These are phyloP conservation scores for Noctua fimbriata DNA, from an alignment of 2,888 invertebrate species.

Conservation along the genomic window DNA sequence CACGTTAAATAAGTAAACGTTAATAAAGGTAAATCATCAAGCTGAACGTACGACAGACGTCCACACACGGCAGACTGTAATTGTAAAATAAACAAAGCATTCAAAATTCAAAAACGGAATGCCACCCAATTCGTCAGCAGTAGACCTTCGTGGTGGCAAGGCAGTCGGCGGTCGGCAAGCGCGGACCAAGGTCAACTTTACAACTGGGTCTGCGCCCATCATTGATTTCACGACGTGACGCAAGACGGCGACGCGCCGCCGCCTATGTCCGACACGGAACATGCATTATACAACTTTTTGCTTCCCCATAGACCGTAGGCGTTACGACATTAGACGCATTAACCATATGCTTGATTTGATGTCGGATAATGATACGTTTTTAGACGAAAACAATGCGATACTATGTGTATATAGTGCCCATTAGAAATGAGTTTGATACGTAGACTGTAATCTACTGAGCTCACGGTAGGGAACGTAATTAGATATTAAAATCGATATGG, in stretches of 20 bases:
- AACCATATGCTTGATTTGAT: constrained; percentile 67
- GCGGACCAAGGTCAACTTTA: constrained; percentile 86
- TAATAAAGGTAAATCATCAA: constrained; percentile 32
- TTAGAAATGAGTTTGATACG: constrained; percentile 47
- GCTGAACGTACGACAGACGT: constrained; percentile 53
- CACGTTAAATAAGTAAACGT: background rate
- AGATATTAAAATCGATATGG: constrained; percentile 60
- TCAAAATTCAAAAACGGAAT: constrained; percentile 68
- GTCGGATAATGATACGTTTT: constrained; percentile 70
- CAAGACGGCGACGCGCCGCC: constrained; percentile 75
- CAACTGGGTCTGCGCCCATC: constrained; percentile 83
- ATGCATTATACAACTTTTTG: constrained; percentile 79
- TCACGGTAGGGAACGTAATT: constrained; percentile 45
- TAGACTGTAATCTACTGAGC: constrained; percentile 52
- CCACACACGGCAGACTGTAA: constrained; percentile 40
- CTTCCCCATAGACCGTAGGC: constrained; percentile 72
- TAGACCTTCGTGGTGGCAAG: constrained; percentile 67
- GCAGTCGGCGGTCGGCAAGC: constrained; percentile 65
- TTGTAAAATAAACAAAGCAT: constrained; percentile 52
- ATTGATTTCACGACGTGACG: constrained; percentile 87
- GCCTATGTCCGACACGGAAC: constrained; percentile 73
- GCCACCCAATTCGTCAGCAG: constrained; percentile 56
- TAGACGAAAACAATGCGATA: constrained; percentile 65
- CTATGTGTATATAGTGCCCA: constrained; percentile 53
- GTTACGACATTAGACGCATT: constrained; percentile 69